A percentile compares a stretch with the other conserved stretches of the same genome.
phyloP scores from a whole-genome alignment of 2,797 vertebrate genomes.

The Neomorphus geoffroyi region DNA sequence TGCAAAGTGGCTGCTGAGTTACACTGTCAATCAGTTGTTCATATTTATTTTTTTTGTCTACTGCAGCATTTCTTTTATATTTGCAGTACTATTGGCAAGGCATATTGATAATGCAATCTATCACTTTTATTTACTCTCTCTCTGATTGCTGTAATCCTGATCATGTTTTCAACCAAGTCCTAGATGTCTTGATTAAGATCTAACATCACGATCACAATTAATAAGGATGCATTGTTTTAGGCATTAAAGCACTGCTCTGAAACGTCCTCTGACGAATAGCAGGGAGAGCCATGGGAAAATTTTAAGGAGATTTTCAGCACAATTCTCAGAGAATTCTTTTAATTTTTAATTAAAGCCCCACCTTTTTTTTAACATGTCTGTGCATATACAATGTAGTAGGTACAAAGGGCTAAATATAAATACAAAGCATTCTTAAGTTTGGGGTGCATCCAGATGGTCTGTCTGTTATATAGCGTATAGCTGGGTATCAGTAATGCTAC shows the following conservation, averaged over 20 bases:
- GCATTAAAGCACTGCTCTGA: not conserved
- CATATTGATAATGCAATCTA: not conserved
- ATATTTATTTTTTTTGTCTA: not conserved
- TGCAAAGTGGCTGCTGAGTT: not conserved
- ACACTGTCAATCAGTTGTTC: not conserved
- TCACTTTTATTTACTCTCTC: not conserved
- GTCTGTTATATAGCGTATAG: not conserved
- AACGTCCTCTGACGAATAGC: not conserved
- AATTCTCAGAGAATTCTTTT: not conserved
- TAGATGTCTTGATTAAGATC: not conserved
- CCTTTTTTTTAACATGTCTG: not conserved
- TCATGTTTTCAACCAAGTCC: not conserved
- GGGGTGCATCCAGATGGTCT: not conserved
- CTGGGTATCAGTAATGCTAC: not conserved
- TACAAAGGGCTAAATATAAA: not conserved
- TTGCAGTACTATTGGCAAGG: not conserved
- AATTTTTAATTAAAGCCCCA: not conserved
- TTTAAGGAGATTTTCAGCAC: not conserved
- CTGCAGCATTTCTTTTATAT: not conserved
- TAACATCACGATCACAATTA: not conserved
- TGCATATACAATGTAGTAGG: not conserved
- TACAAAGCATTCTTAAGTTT: not conserved
- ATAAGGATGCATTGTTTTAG: not conserved
- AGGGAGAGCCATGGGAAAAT: not conserved
- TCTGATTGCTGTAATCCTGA: not conserved